phyloP scores from a whole-genome alignment of 2,888 invertebrate species.

The Drosophila cracens region DNA sequence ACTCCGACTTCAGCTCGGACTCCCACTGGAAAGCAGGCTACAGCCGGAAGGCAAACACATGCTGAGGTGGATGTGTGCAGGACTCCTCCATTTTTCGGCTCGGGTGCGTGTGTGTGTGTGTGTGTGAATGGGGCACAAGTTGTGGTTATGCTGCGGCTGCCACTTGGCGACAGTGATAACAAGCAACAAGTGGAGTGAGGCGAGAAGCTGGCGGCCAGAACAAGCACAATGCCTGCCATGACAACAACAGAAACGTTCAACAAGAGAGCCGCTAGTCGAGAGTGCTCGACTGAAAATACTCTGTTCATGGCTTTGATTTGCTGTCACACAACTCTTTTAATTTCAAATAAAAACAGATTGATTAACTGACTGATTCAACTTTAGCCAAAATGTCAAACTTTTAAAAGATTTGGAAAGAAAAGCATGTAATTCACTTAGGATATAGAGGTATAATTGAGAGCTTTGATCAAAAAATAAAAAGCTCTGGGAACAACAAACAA shows the following conservation, averaged over 20 bases:
- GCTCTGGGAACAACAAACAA: too few species aligned
- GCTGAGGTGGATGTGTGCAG: conserved; percentile 23
- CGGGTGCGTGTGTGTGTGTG: not conserved
- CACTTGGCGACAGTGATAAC: conserved; percentile 59
- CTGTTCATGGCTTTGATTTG: not conserved
- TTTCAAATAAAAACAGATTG: not conserved
- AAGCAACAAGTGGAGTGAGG: conserved; percentile 70
- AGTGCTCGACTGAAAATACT: not conserved
- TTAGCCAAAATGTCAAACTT: not conserved
- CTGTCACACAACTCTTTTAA: not conserved
- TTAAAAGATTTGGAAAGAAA: not conserved
- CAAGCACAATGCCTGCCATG: conserved; percentile 20
- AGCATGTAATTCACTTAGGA: not conserved
- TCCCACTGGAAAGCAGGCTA: conserved; percentile 15
- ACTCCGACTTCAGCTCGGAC: not conserved
- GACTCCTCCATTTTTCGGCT: conserved; percentile 8
- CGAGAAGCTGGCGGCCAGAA: conserved; percentile 46
- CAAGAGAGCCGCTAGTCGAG: not conserved
- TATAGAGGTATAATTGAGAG: not conserved
- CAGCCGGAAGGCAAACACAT: conserved; percentile 72
- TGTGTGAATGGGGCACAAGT: conserved; percentile 12
- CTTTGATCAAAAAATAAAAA: too few species aligned
- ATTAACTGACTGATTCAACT: not conserved
- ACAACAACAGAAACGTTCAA: not conserved
- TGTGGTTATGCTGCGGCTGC: conserved; percentile 44